phyloP scores from a whole-genome alignment of 2,797 vertebrate species.

The Carcharodon carcharias region DNA sequence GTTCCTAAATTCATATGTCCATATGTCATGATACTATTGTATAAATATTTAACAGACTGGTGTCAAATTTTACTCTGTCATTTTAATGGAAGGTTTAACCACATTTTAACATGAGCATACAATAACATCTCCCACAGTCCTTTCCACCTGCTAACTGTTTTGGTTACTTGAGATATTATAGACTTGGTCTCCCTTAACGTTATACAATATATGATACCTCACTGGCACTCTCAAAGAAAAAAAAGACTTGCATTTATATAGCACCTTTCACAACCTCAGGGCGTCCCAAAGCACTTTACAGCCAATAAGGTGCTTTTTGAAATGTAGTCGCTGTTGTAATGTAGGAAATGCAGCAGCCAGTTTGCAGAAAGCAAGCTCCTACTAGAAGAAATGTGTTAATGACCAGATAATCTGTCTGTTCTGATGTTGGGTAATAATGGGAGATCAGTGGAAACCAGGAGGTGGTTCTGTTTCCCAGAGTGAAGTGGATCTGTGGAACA shows the following conservation, averaged over 20 bases:
- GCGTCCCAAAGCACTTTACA: not conserved
- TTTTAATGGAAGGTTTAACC: not conserved
- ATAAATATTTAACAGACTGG: not conserved
- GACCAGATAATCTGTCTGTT: not conserved
- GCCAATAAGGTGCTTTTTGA: not conserved
- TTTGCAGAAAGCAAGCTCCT: not conserved
- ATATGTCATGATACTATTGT: not conserved
- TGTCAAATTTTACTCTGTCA: not conserved
- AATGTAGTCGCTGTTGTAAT: not conserved
- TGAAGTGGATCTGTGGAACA: no score
- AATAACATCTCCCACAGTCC: not conserved
- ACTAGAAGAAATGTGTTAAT: not conserved
- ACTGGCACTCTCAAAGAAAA: not conserved
- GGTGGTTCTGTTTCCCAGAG: not conserved
- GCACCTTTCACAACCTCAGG: not conserved
- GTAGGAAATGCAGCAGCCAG: not conserved
- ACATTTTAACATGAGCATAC: not conserved
- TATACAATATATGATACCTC: not conserved
- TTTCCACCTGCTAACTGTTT: not conserved
- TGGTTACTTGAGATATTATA: not conserved
- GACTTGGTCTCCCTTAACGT: not conserved
- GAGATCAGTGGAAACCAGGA: no score
- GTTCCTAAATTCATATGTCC: no score
- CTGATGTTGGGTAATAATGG: not conserved
- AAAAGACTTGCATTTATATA: not conserved